Base-by-base conservation (phyloP, 1,140 invertebrate species). In the Augochlora pura region DNA sequence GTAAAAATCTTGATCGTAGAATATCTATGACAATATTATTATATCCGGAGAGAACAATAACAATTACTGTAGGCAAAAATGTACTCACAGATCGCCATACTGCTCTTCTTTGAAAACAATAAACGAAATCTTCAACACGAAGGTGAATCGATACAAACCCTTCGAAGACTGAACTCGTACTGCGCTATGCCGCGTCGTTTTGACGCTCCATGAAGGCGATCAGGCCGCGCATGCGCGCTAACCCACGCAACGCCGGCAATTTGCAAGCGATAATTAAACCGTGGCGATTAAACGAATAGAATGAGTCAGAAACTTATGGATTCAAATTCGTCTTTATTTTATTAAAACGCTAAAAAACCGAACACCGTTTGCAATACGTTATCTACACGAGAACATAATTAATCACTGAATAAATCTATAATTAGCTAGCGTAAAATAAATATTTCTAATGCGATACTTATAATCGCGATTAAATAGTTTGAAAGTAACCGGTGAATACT, bases 31-130 rank as follows among this genome's bases (percentile, higher is more conserved):
- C 10, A 12, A 46, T 46, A 46, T 46, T 23, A 25, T 52, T 18
- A 27, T 18, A 21, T 12, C 8, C n/a, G n/a, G n/a, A 25, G n/a
- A 49, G 2, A 21, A 8, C 16, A 60, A 52, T n/a, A 12, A 49
- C 38, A n/a, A 18, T n/a, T 0, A 14, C 16, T 46, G 27, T 64
- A 38, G 4, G 21, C 14, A 49, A 63, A 38, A 16, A 27, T 67
- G 8, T 70, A 65, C 84, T 86, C 49, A 86, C 84, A 85, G 46
- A 86, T 74, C 27, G 84, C 84, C 84, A 86, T 86, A 52, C 39
- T 64, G 57, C n/a, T 38, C n/a, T n/a, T 52, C n/a, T 27, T 14
- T 18, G 3, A n/a, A 9, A 23, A 27, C 18, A 46, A 23, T n/a
- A 39, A 63, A 18, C 9, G 49, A 66, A 66, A 39, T 60, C n/a